These are phyloP conservation scores for Rhogogaster chlorosoma DNA, from an alignment of 2,888 invertebrate species.

Conservation along the genomic window DNA sequence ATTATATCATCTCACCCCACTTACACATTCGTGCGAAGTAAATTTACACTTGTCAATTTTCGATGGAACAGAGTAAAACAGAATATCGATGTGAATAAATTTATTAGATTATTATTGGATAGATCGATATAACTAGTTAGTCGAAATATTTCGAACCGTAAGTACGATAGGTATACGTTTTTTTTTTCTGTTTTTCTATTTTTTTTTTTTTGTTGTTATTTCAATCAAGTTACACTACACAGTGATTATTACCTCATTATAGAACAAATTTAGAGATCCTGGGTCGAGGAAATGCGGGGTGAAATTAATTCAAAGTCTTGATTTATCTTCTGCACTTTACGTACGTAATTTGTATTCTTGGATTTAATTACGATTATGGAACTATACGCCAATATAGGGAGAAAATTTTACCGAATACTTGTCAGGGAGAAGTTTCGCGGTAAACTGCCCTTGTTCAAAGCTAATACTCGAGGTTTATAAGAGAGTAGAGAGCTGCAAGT, in stretches of 20 bases:
- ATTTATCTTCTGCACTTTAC: neutral
- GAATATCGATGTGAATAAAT: too few relatives aligned
- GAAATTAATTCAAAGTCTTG: neutral
- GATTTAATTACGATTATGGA: too few relatives aligned
- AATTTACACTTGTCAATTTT: too few relatives aligned
- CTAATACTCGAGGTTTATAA: conserved; percentile 46
- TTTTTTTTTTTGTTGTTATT: too few relatives aligned
- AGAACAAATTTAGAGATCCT: neutral
- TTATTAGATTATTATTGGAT: neutral
- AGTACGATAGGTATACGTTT: neutral
- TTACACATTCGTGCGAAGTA: too few relatives aligned
- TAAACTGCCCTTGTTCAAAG: conserved; percentile 49
- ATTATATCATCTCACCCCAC: too few relatives aligned
- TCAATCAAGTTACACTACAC: neutral
- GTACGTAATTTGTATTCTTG: too few relatives aligned
- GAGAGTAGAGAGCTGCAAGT: conserved; percentile 51
- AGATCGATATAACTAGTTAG: neutral
- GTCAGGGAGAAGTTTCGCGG: conserved; percentile 25
- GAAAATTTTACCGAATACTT: neutral
- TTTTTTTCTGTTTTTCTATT: too few relatives aligned
- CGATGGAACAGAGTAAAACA: too few relatives aligned
- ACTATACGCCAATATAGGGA: neutral
- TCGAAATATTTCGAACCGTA: neutral
- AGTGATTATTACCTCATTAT: neutral
- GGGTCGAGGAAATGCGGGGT: neutral